Conservation (phyloP, 2,888 invertebrate genomes). For the Eueremaeus valkanovi region DNA sequence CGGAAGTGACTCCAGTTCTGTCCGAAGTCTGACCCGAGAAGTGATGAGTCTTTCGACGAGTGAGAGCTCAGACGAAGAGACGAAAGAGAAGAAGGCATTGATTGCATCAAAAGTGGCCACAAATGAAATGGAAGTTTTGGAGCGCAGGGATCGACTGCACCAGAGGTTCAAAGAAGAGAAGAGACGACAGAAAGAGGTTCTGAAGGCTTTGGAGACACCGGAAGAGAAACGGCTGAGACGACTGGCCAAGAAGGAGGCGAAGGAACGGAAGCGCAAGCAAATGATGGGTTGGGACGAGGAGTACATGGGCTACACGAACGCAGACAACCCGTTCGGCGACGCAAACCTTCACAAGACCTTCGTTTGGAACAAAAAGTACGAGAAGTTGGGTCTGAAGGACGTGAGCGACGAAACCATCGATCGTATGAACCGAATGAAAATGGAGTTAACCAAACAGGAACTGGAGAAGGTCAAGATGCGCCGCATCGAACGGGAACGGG, state of each 20-base stretch:
- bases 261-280: slow-evolving; percentile 76
- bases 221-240: slow-evolving; percentile 85
- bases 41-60: background rate
- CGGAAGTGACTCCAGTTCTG: background rate
- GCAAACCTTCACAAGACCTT: slow-evolving; percentile 89
- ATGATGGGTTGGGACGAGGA: slow-evolving; percentile 97
- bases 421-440: slow-evolving; percentile 73
- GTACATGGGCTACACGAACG: slow-evolving; percentile 93
- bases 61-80: slow-evolving; percentile 29
- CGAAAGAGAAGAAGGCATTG: background rate
- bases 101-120: slow-evolving; percentile 2
- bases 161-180: slow-evolving; percentile 27
- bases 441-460: slow-evolving; percentile 79
- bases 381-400: slow-evolving; percentile 81
- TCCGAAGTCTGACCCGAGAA: background rate
- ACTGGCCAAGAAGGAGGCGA: slow-evolving; percentile 82
- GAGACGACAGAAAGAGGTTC: slow-evolving; percentile 52
- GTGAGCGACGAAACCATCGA: slow-evolving; percentile 75
- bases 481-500: slow-evolving; percentile 61
- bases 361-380: slow-evolving; percentile 93
- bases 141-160: background rate
- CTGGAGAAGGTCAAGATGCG: slow-evolving; percentile 91
- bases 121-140: slow-evolving; percentile 7
- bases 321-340: slow-evolving; percentile 98
- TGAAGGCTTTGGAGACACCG: slow-evolving; percentile 86